These are phyloP conservation scores for Nasua narica DNA, from an alignment of 2,797 vertebrate genomes.

Conservation along the genomic window DNA sequence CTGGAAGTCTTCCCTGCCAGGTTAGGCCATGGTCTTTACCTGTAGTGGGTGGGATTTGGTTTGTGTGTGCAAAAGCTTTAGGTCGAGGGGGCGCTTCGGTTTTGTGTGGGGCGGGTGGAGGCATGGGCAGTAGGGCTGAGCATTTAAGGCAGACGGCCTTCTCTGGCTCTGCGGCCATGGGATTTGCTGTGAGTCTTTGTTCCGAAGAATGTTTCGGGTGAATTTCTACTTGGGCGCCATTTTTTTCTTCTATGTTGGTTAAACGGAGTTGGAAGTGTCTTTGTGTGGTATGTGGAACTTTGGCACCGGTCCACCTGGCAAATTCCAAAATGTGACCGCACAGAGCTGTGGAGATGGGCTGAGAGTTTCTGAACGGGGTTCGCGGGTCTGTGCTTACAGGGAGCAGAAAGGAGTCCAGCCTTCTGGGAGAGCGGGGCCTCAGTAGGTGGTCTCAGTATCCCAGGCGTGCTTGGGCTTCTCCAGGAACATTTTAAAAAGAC, in stretches of 20 bases:
- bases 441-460: accelerated
- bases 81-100: background rate
- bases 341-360: background rate
- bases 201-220: background rate
- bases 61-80: background rate
- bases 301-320: background rate
- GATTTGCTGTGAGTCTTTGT: background rate
- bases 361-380: background rate
- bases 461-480: background rate
- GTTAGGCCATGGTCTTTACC: background rate
- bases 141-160: background rate
- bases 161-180: background rate
- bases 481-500: background rate
- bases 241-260: background rate
- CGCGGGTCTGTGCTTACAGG: background rate
- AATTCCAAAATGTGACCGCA: background rate
- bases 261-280: background rate
- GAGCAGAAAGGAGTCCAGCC: background rate
- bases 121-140: too few relatives aligned
- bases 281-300: background rate
- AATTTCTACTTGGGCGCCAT: background rate
- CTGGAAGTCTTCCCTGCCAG: background rate
- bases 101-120: background rate
- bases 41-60: background rate
- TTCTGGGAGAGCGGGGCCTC: background rate